Conservation (phyloP, 2,797 vertebrate species). For the Myiotriccus ornatus region DNA sequence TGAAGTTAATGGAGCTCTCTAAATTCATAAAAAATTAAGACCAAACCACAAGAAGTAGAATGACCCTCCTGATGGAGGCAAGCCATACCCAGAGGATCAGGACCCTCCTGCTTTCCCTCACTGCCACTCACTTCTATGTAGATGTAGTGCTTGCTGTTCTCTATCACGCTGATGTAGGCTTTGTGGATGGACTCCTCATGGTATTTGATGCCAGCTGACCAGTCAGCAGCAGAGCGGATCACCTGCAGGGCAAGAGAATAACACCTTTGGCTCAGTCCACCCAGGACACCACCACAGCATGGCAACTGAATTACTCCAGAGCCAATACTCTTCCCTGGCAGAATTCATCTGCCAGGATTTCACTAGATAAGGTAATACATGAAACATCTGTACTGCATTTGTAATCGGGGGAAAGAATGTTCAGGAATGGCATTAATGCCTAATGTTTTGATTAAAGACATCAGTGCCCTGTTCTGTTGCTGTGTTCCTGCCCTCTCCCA, state of each 20-base stretch:
- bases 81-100: not conserved
- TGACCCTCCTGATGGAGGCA: not conserved
- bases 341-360: not conserved
- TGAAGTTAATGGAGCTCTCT: not conserved
- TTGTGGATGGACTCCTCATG: constrained; percentile 95
- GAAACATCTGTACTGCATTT: not conserved
- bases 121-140: constrained; percentile 88
- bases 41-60: not conserved
- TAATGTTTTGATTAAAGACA: not conserved
- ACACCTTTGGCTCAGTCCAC: not conserved
- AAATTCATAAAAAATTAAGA: not conserved
- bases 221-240: constrained; percentile 90
- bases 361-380: fast-evolving
- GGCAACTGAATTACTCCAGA: not conserved
- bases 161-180: constrained; percentile 84
- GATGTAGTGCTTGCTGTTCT: constrained; percentile 90
- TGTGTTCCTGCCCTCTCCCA: not conserved
- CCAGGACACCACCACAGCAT: not conserved
- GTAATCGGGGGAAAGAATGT: not conserved
- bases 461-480: not conserved
- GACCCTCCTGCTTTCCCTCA: not conserved
- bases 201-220: constrained; percentile 96
- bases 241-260: constrained; percentile 72
- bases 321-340: not conserved
- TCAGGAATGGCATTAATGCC: not conserved